Conservation (phyloP, 2,797 vertebrate genomes). For the Ceryle rudis region DNA sequence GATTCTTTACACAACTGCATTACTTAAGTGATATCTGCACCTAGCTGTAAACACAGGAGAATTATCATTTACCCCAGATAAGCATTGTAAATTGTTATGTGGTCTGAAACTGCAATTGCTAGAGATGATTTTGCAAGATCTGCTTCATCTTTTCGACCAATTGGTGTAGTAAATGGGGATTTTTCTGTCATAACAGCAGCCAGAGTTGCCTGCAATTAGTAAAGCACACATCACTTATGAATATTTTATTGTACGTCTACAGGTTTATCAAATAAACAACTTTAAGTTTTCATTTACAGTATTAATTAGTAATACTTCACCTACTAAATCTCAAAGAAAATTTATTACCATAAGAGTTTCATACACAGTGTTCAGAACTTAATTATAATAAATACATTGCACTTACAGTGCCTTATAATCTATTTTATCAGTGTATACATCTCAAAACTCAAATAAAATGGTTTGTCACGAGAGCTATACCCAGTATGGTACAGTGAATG, state of each 20-base stretch:
- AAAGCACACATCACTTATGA: background rate
- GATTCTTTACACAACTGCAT: background rate
- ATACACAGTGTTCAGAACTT: background rate
- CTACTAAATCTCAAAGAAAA: background rate
- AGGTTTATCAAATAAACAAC: background rate
- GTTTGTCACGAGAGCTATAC: background rate
- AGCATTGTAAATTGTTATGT: conserved; percentile 94
- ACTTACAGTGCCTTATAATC: background rate
- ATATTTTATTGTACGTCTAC: background rate
- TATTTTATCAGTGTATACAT: background rate
- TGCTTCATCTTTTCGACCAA: conserved; percentile 94
- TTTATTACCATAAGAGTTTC: background rate
- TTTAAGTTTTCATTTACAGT: background rate
- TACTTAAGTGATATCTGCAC: background rate
- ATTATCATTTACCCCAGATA: conserved; percentile 86
- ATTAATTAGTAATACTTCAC: background rate
- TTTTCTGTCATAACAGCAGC: conserved; percentile 98
- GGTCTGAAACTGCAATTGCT: conserved; percentile 90
- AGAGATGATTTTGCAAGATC: conserved; percentile 92
- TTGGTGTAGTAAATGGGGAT: conserved; percentile 94
- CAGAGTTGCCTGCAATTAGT: conserved; percentile 87
- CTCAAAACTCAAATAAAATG: background rate
- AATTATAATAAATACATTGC: background rate
- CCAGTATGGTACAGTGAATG: fast-evolving
- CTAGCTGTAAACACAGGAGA: background rate